Base-by-base conservation (phyloP, 2,888 invertebrate genomes). In the Folsomia manolachei region DNA sequence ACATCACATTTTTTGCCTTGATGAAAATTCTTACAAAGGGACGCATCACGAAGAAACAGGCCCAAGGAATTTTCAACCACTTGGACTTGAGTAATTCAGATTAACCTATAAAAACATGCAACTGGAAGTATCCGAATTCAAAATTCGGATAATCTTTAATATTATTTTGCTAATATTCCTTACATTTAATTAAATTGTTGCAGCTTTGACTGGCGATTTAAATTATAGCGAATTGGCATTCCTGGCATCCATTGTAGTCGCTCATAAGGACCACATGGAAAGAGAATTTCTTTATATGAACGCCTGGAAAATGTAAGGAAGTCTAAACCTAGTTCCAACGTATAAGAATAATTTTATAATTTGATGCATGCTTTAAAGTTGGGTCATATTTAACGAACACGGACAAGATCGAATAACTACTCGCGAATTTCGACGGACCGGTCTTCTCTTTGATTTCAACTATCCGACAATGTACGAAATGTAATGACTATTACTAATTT, bases 211-310 rank as follows among this genome's bases (percentile, higher is more conserved):
- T 18, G 74, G 74, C 2, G 74, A 74, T 39, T 63, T 74, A 1
- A 60, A 62, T 0, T 72, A 67, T 68, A 70, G 71, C 2, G 74
- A 74, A 61, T 63, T 74, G 23, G 71, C 72, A 2, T 74, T 71
- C 53, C 70, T 70, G 19, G n/a, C 39, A 7, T 70, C 69, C 9
- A 64, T 74, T 1, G 51, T 75, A 19, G 72, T 75, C 1, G 75
- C 72, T 2, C 75, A 75, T 19, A 74, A 74, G 62, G 74, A 74
- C 39, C 70, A 72, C 51, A 39, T 74, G 2, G 74, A 74, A 52
- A 51, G 74, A 24, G 74, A 74, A 25, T 74, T 74, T 63, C 27
- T 74, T 2, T 74, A 72, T 53, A 74, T 74, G 74, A 69, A 74
- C 53, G 74, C 74, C 11, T 74, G 74, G 74, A 74, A 74, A 27